Evolutionary conservation across 2,888 invertebrate genomes (phyloP).

Genomic region (Leucophenga maculata): DNA sequence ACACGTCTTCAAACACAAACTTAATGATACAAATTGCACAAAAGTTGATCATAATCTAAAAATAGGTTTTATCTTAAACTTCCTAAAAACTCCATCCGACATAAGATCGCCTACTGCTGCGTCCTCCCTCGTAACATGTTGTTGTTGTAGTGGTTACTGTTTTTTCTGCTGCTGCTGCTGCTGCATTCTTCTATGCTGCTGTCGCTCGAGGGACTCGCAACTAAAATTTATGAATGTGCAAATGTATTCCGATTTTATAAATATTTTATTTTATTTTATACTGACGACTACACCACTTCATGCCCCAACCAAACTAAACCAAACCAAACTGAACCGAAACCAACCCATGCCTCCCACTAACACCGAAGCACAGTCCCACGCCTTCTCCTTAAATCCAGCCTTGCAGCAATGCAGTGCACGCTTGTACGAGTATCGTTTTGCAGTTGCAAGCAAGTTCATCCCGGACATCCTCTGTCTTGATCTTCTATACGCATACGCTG

Average conservation of each 20-base stretch:
- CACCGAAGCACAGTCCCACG: slow-evolving; percentile 26
- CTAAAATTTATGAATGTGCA: slow-evolving; percentile 65
- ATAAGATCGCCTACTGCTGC: too few relatives aligned
- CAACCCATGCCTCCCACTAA: not conserved
- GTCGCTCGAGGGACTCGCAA: slow-evolving; percentile 61
- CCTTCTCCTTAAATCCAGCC: not conserved
- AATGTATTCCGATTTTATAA: slow-evolving; percentile 61
- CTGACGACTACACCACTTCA: slow-evolving; percentile 26
- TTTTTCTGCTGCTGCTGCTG: slow-evolving; percentile 15
- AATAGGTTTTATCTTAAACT: too few relatives aligned
- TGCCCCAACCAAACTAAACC: too few relatives aligned
- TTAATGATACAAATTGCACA: too few relatives aligned
- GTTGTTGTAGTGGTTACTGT: too few relatives aligned
- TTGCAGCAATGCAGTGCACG: not conserved
- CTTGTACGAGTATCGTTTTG: slow-evolving; percentile 43
- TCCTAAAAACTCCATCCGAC: too few relatives aligned
- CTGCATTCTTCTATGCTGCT: slow-evolving; percentile 50
- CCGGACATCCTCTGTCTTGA: not conserved
- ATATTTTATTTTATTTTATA: slow-evolving; percentile 63
- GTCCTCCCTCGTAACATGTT: too few relatives aligned
- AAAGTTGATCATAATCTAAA: too few relatives aligned
- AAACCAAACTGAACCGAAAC: too few relatives aligned
- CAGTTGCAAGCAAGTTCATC: slow-evolving; percentile 46
- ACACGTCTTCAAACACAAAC: too few relatives aligned
- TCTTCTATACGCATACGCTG: not conserved